A percentile compares a stretch with the other conserved stretches of the same genome.
Evolutionary conservation across 2,113 vertebrate species (phyloP).

Genomic region (Cinclus cinclus): DNA sequence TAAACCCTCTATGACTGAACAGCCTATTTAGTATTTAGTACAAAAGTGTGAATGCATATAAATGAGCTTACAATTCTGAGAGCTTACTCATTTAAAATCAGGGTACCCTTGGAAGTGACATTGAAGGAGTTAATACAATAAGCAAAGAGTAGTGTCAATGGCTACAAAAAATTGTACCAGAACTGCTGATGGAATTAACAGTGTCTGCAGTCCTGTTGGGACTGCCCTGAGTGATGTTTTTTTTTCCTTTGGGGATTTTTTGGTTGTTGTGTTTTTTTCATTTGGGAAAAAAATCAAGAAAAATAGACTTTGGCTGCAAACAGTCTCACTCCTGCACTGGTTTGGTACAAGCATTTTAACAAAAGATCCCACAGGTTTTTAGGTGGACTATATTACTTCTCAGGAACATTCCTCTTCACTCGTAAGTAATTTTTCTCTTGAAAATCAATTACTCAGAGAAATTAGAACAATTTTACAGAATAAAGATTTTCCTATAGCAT

Average conservation of each 20-base stretch:
- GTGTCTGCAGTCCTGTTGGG: background rate
- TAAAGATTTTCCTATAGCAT: background rate
- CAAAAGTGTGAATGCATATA: background rate
- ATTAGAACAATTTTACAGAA: background rate
- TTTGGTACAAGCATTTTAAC: background rate
- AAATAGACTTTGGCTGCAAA: background rate
- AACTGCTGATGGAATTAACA: background rate
- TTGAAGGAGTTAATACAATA: constrained; percentile 11
- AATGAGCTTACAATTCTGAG: background rate
- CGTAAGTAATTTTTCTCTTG: background rate
- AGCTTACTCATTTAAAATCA: background rate
- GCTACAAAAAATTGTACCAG: background rate
- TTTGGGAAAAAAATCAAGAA: background rate
- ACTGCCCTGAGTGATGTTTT: background rate
- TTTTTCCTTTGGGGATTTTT: background rate
- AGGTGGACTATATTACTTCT: background rate
- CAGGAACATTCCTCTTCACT: background rate
- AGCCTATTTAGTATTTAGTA: background rate
- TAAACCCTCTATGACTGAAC: background rate
- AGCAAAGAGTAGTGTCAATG: background rate
- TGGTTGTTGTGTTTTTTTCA: background rate
- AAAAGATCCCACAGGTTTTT: background rate
- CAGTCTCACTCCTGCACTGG: background rate
- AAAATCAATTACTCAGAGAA: background rate
- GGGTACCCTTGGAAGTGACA: background rate